Conservation (phyloP, 2,888 invertebrate genomes). For the Tenthredo notha region DNA sequence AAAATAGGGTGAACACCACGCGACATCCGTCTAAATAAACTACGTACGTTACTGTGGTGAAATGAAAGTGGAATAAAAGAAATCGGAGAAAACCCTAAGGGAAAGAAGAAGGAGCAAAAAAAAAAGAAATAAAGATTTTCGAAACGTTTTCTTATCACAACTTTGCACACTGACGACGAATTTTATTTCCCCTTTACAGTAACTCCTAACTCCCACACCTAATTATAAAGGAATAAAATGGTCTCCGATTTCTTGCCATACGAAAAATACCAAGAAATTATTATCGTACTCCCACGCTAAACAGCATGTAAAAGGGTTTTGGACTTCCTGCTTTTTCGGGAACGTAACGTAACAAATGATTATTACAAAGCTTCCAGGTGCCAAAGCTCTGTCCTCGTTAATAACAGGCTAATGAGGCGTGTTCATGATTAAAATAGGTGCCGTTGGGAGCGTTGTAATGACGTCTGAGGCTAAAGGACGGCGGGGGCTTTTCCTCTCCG, state of each 20-base stretch:
- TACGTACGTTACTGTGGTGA: not conserved
- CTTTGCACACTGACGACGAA: not conserved
- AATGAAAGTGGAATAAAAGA: not conserved
- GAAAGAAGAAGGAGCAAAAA: not conserved
- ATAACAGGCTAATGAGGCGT: slow-evolving; percentile 66
- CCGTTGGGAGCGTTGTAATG: slow-evolving; percentile 24
- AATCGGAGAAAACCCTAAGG: not conserved
- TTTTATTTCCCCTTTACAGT: not conserved
- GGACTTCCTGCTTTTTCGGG: not conserved
- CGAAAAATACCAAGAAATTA: not conserved
- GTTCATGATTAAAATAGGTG: slow-evolving; percentile 68
- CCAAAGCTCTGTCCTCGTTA: slow-evolving; percentile 62
- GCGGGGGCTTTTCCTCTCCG: not conserved
- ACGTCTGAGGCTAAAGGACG: slow-evolving; percentile 25
- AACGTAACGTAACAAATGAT: slow-evolving; percentile 30
- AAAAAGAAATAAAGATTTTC: not conserved
- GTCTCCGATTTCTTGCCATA: not conserved
- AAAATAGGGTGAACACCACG: not conserved
- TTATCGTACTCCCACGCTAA: not conserved
- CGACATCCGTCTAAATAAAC: not conserved
- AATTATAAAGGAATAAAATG: not conserved
- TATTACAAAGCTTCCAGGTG: slow-evolving; percentile 38
- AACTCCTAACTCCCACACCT: not conserved
- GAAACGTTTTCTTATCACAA: slow-evolving; percentile 6
- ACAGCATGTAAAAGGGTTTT: not conserved